Percentiles rank a stretch among this genome's conserved stretches.
Conservation (phyloP, 2,113 vertebrate species). For the Gasterosteus aculeatus region DNA sequence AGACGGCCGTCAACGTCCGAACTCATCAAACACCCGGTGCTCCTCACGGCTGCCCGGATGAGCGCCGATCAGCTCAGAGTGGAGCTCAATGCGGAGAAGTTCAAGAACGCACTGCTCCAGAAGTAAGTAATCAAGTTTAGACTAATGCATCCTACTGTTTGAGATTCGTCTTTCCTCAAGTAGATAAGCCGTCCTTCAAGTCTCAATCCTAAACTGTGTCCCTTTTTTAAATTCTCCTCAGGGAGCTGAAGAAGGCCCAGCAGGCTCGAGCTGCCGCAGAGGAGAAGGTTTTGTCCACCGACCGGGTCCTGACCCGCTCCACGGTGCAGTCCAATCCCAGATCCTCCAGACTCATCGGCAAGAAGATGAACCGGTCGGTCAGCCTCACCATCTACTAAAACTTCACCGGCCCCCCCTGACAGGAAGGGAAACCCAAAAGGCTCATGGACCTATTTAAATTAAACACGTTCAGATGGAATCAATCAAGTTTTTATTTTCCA, state of each 20-base stretch:
- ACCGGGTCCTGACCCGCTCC: constrained; percentile 91
- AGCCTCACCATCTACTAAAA: constrained; percentile 96
- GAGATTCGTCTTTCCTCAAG: too few species aligned
- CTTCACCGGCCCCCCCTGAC: constrained; percentile 1
- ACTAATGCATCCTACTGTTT: too few species aligned
- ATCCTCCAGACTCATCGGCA: constrained; percentile 90
- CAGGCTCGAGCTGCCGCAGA: constrained; percentile 93
- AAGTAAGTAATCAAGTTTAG: constrained; percentile 83
- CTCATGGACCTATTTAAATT: constrained; percentile 43
- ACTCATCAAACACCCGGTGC: constrained; percentile 90
- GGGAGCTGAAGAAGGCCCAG: constrained; percentile 98
- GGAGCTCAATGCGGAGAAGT: constrained; percentile 96
- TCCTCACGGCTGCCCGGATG: constrained; percentile 91
- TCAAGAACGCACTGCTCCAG: constrained; percentile 96
- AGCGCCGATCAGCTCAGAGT: constrained; percentile 95
- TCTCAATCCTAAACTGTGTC: background rate
- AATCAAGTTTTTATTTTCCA: background rate
- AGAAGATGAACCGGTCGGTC: constrained; percentile 97
- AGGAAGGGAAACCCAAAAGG: constrained; percentile 14
- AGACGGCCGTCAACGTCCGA: constrained; percentile 90
- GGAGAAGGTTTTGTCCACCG: constrained; percentile 90
- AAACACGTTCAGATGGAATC: background rate
- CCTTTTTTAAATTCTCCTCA: constrained; percentile 58
- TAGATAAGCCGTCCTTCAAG: background rate
- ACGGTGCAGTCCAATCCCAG: constrained; percentile 86